Base-by-base conservation (phyloP, 2,797 vertebrate genomes). In the Setipinna tenuifilis region DNA sequence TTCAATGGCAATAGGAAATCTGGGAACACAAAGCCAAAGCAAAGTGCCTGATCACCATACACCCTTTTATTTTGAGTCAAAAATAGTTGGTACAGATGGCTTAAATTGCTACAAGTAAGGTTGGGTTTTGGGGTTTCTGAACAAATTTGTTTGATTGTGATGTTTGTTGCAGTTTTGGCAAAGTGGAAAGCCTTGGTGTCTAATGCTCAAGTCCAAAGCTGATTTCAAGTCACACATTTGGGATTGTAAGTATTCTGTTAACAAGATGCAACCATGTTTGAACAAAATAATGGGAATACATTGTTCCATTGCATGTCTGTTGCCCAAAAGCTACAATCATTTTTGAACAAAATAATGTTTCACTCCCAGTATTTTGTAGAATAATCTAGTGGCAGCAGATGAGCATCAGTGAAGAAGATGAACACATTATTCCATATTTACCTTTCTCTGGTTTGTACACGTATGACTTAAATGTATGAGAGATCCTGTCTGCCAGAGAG, bases 1-100 rank as follows among this genome's bases (percentile, higher is more conserved):
- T 96, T 98, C 93, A 97, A 82, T 0, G 98, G 98, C 83, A 99
- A 95, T 87, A 89, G 95, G 93, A 99, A 98, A 84, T 96, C 98
- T 99, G 93, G 31, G 84, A 35, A 6, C 87, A 50, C 78, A 84
- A 83, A 82, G 44, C 19, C 75, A 10, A 9, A 12, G 31, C n/a
- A 83, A 61, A 61, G 19, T 62, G 23, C 44, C 12, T 25, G n/a
- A 54, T 48, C 61, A 83, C 28, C 23, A 35, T 54, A 5, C 82
- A 84, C 17, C 31, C 54, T 61, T 44, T 1, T 28, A 41, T 41
- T 41, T 41, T 41, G 35, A 41, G 35, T 54, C 50, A 54, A 54
- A 54, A 54, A 41, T 41, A 41, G 50, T 54, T 9, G 14, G 3
- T 54, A 3, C 4, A 1, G 7, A 16, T 0, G 5, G 4, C 17